A percentile compares a stretch with the other conserved stretches of the same genome.
Evolutionary conservation across 2,797 vertebrate genomes (phyloP).

Genomic region (Chaunax sp.): DNA sequence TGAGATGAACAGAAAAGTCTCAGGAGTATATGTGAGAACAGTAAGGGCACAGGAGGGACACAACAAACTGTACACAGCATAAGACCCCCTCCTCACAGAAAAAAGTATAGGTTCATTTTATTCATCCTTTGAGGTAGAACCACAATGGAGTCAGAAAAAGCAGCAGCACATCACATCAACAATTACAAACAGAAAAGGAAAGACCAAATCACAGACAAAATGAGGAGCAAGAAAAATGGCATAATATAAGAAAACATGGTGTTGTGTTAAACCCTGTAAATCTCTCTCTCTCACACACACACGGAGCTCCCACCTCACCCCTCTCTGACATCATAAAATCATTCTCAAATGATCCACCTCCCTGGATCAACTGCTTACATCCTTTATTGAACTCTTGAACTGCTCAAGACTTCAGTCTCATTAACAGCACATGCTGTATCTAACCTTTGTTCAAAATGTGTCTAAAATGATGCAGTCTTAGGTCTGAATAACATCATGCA

Average conservation of each 20-base stretch:
- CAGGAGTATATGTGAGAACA: neutral
- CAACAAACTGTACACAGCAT: neutral
- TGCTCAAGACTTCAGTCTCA: neutral
- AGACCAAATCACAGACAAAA: conserved; percentile 8
- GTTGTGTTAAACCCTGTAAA: neutral
- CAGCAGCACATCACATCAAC: conserved; percentile 9
- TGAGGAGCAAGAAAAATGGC: neutral
- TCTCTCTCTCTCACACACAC: neutral
- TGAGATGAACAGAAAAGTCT: neutral
- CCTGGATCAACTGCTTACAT: neutral
- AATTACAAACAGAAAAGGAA: conserved; percentile 3
- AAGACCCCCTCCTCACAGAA: neutral
- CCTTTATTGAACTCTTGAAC: neutral
- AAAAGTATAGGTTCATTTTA: neutral
- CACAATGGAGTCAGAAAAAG: conserved; percentile 17
- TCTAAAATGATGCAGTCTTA: no score
- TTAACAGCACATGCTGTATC: neutral
- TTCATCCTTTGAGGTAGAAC: conserved; percentile 23
- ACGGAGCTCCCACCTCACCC: neutral
- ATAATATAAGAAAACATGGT: neutral
- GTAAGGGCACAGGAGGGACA: neutral
- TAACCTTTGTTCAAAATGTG: neutral
- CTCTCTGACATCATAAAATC: neutral
- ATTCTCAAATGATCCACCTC: neutral
- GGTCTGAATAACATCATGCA: no score